phyloP scores from a whole-genome alignment of 2,113 vertebrate species.

The Cathartes aura region DNA sequence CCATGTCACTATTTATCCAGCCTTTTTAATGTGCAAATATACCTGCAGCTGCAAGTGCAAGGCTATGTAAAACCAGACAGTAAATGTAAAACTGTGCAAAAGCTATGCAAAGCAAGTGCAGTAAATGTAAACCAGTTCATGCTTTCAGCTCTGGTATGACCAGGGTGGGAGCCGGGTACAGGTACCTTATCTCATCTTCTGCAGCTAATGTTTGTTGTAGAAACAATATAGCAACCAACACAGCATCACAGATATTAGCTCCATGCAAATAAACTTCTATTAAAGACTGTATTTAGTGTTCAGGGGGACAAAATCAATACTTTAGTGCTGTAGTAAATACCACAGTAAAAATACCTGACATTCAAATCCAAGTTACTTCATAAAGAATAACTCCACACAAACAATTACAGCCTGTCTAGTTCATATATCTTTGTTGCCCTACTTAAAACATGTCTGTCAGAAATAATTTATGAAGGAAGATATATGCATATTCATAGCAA shows the following conservation, averaged over 20 bases:
- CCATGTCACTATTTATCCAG: neutral
- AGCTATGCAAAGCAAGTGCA: neutral
- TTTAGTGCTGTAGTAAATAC: neutral
- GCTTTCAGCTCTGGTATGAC: neutral
- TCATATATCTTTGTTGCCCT: neutral
- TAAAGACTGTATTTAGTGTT: neutral
- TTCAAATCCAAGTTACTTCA: neutral
- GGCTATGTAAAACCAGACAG: neutral
- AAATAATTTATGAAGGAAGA: constrained; percentile 61
- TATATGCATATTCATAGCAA: constrained; percentile 40
- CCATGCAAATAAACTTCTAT: neutral
- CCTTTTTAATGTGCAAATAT: neutral
- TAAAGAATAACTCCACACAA: neutral
- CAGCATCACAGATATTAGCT: neutral
- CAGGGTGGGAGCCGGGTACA: neutral
- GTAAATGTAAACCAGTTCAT: neutral
- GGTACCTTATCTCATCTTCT: neutral
- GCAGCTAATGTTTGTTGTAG: neutral
- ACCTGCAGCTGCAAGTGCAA: neutral
- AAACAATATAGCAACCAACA: neutral
- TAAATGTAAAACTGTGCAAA: neutral
- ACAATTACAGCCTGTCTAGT: neutral
- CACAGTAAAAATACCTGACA: neutral
- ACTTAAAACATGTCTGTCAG: constrained; percentile 16
- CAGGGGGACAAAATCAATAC: neutral